Evolutionary conservation across 2,113 vertebrate genomes (phyloP), one percentile per base, ranked within the genome.

Genomic region (Uropsilus gracilis): DNA sequence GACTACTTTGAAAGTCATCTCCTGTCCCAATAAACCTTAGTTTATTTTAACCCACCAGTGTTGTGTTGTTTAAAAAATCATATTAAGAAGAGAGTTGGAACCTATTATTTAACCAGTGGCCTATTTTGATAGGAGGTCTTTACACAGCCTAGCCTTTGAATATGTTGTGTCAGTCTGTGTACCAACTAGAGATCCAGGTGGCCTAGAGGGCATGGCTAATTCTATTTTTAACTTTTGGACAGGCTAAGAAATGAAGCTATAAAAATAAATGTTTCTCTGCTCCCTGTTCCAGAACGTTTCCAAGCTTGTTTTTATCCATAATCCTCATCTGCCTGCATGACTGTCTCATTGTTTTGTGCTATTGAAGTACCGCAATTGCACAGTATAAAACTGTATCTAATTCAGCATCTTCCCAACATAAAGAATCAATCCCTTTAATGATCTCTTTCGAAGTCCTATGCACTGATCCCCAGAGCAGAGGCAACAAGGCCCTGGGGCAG

Each of bases 201-300:
- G 34, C 83, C 76, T 53, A 75, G 7, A 68, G 28, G 57, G 64
- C 64, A 93, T 37, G 48, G 66, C 64, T 68, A 80, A 90, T 50
- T 91, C 42, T 96, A 76, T 94, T 91, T 96, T 96, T 95, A 94
- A 91, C 86, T 92, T 95, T 39, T 66, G 59, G 83, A 81, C 66
- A 92, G 95, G 92, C 55, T 85, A 84, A 91, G 63, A 95, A 78
- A 94, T 73, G 55, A 91, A 96, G 42, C 57, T 72, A 83, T 90
- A 87, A 90, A 95, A 91, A 91, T 26, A 63, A 73, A 86, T 28
- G 42, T 69, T 46, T 86, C 81, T 68, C 61, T 37, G 71, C n/a
- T 76, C 44, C 77, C 59, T 85, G 17, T 50, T 83, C 44, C 78
- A 39, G 5, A 34, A 12, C 32, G 46, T 88, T 63, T 44, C 63